Base-by-base conservation (phyloP, 1,140 invertebrate species). In the Cotesia vestalis region DNA sequence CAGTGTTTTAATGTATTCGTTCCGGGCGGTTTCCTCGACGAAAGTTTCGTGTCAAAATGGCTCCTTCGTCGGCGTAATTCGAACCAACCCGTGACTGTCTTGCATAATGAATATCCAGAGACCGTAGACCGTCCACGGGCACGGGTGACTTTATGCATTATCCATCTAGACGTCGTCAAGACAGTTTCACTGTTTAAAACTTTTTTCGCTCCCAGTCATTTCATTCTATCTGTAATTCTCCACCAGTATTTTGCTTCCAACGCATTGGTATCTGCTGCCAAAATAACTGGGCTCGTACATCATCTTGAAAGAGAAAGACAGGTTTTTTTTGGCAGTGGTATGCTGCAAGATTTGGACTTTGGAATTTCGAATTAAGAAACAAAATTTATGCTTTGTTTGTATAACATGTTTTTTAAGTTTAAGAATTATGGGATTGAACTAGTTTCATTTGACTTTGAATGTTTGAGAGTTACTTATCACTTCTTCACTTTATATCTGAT, bases 1-100 rank as follows among this genome's bases (percentile, higher is more conserved):
- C 78, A 77, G 80, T 79, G 75, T 79, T 82, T 82, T 81, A 81
- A 82, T 82, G 77, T 80, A 82, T 82, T 82, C 79, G 74, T 78
- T 79, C 76, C 77, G 75, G 78, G 74, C 76, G 76, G 79, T 81
- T 82, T 74, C 73, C 73, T 74, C 75, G 66, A 59, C 63, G 59
- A 76, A 76, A 76, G 60, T 73, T 72, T 73, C 66, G 63, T 73
- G 74, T 74, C 66, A 74, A 76, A 76, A 76, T 74, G 75, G 70
- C 66, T 73, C 71, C 60, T 75, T 75, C 63, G 69, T 73, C 38
- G 71, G 67, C 40, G 71, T 72, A 72, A 72, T 72, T 75, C 69
- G 62, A 75, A 73, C 68, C 57, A 67, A 73, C 68, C 59, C 57
- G 40, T 62, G 57, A 64, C 70, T 68, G 63, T 68, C 61, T 75